phyloP scores from a whole-genome alignment of 2,888 invertebrate species.

The Cyrtodaria siliqua region DNA sequence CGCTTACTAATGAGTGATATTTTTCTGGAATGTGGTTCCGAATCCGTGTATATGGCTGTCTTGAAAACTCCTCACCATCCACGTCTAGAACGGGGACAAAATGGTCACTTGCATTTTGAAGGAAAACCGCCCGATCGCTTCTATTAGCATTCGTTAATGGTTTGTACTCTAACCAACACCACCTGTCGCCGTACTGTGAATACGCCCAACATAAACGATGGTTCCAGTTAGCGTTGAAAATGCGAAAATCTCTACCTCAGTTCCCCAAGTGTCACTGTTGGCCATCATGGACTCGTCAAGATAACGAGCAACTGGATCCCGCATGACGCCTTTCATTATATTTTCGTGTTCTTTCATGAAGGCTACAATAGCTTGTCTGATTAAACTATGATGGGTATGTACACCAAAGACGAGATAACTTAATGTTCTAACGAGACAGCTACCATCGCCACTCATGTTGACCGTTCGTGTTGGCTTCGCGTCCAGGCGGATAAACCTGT shows the following conservation, averaged over 20 bases:
- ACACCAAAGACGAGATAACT: constrained; percentile 9
- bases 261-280: constrained; percentile 7
- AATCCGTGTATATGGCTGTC: constrained; percentile 20
- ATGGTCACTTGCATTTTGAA: constrained; percentile 12
- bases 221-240: constrained; percentile 26
- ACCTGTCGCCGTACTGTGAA: constrained; percentile 11
- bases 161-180: constrained; percentile 13
- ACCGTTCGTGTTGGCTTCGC: background rate
- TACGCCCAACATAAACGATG: constrained; percentile 19
- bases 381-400: constrained; percentile 3
- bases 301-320: constrained; percentile 15
- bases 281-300: constrained; percentile 22
- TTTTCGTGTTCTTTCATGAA: constrained; percentile 29
- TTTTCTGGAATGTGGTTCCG: constrained; percentile 16
- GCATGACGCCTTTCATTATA: constrained; percentile 16
- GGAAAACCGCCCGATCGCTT: background rate
- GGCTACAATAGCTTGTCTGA: constrained; percentile 12
- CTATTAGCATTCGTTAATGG: constrained; percentile 11
- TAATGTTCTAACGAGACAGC: constrained; percentile 14
- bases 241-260: constrained; percentile 25
- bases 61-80: constrained; percentile 19
- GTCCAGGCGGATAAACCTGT: background rate
- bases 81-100: constrained; percentile 31
- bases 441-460: constrained; percentile 5
- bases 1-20: constrained; percentile 6